Evolutionary conservation across 2,797 vertebrate genomes (phyloP), one percentile per base, ranked within the genome.

Genomic region (Strix occidentalis): DNA sequence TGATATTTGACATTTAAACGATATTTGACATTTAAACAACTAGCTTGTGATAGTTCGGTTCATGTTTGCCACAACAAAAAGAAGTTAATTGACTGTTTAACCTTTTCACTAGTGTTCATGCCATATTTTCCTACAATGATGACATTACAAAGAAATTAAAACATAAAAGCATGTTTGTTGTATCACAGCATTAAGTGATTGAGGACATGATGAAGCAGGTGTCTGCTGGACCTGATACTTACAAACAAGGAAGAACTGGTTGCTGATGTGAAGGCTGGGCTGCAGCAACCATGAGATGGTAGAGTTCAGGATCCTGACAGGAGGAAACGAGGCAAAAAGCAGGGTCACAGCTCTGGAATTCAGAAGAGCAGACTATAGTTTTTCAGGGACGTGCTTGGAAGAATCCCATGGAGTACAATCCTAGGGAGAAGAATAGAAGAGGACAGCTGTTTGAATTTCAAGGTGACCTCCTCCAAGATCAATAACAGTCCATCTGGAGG

Each of bases 131-230:
- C 53, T 35, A 28, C 20, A 76, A 8, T 48, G 7, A 66, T 39
- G 35, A 50, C 18, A 18, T 29, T 46, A 51, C 9, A 39, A 51
- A 65, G 45, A 58, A 58, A 58, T 39, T 10, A n/a, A 65, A 90
- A 45, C 37, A 39, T 24, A 57, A 70, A 56, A 56, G 6, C 6
- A 15, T 60, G 57, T 68, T 76, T 33, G 31, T 48, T 61, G 23
- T 63, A 61, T 54, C 29, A 56, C 29, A 45, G 46, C 60, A n/a
- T 60, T 20, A 39, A 16, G 25, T 41, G 35, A 53, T 15, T 46
- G 25, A 56, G 28, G 18, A 66, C 16, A 7, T 0, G 2, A 20
- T 53, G 46, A 46, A 58, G 10, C 13, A 24, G 3, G 1, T 7
- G 6, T 53, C 37, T 68, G 21, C 37, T 45, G 26, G 46, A 43